These are phyloP conservation scores for Stenoptilia bipunctidactyla DNA, from an alignment of 2,888 invertebrate genomes.

Conservation along the genomic window DNA sequence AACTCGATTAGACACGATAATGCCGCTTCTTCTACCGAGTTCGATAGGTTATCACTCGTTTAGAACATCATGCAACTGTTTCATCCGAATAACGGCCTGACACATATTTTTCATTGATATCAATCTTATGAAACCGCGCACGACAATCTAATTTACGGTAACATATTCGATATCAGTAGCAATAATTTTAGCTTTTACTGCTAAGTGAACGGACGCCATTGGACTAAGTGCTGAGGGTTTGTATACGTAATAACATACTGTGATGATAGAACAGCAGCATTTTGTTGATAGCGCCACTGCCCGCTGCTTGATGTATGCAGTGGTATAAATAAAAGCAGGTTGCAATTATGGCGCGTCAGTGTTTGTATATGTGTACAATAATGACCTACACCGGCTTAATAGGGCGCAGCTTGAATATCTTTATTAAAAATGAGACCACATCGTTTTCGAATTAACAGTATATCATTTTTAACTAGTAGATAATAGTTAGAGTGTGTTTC, in stretches of 20 bases:
- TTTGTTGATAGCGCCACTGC: neutral
- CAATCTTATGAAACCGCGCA: constrained; percentile 46
- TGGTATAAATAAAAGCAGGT: neutral
- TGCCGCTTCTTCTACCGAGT: constrained; percentile 45
- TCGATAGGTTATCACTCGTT: constrained; percentile 58
- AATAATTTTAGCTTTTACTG: constrained; percentile 35
- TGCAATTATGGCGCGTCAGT: neutral
- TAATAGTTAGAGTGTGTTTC: no score
- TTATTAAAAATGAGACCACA: no score
- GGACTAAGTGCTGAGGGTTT: constrained; percentile 1
- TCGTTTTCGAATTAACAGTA: no score
- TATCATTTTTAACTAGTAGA: no score
- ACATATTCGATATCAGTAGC: constrained; percentile 40
- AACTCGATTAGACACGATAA: constrained; percentile 69
- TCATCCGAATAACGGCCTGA: constrained; percentile 51
- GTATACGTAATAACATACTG: constrained; percentile 23
- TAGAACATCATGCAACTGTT: constrained; percentile 47
- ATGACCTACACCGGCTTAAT: no score
- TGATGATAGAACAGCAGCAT: constrained; percentile 20
- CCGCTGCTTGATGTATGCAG: neutral
- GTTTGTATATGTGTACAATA: neutral
- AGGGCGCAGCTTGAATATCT: no score
- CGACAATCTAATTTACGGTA: constrained; percentile 45
- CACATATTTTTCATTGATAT: constrained; percentile 55
- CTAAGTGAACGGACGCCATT: constrained; percentile 20